Evolutionary conservation across 1,140 invertebrate species (phyloP).

Genomic region (Steinernema feltiae): DNA sequence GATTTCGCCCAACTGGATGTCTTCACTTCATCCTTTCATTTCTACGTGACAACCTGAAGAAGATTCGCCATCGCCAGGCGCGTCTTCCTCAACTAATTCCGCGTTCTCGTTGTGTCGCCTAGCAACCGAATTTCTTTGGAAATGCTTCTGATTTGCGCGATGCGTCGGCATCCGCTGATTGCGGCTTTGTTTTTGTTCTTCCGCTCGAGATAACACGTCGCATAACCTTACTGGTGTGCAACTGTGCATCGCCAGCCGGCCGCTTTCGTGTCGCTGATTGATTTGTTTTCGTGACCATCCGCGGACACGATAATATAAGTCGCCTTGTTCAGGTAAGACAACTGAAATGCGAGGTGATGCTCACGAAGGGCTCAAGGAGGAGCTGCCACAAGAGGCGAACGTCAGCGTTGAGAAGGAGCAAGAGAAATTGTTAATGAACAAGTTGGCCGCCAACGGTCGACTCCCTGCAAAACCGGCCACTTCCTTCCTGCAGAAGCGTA

Average conservation of each 20-base stretch:
- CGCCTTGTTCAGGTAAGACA: conserved; percentile 4
- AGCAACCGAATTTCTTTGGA: neutral
- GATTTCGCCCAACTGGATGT: neutral
- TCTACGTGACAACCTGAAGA: neutral
- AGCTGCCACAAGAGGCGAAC: conserved; percentile 25
- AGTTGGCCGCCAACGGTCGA: conserved; percentile 48
- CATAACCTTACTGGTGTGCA: too few species aligned
- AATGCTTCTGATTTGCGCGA: too few species aligned
- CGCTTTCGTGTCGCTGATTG: neutral
- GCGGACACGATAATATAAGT: too few species aligned
- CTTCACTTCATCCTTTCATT: neutral
- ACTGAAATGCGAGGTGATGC: conserved; percentile 35
- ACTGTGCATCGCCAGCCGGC: neutral
- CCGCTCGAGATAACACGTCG: neutral
- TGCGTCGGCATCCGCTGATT: too few species aligned
- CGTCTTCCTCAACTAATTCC: neutral
- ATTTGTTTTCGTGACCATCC: neutral
- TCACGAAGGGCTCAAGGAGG: conserved; percentile 27
- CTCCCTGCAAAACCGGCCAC: conserved; percentile 52
- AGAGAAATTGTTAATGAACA: conserved; percentile 55
- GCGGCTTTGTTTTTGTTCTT: neutral
- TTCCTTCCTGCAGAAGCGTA: conserved; percentile 53
- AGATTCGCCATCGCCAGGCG: neutral
- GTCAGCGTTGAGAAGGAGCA: conserved; percentile 49
- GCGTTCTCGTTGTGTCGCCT: neutral